Conservation (phyloP, 2,888 invertebrate genomes). For the Orchesella flavescens region DNA sequence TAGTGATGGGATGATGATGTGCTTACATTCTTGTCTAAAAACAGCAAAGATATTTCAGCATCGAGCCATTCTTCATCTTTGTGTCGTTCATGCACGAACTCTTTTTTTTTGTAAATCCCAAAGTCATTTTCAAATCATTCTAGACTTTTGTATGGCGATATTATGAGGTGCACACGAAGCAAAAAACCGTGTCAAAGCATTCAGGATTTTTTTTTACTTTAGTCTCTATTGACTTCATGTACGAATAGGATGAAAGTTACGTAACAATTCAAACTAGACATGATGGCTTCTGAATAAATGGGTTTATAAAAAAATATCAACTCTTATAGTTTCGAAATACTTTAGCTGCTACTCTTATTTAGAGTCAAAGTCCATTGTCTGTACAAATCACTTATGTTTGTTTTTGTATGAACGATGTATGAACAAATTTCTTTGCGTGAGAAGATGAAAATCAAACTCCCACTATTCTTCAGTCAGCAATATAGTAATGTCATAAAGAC, state of each 20-base stretch:
- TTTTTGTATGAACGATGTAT: too few species aligned
- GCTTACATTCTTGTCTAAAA: neutral
- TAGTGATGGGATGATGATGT: neutral
- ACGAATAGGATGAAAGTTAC: conserved; percentile 18
- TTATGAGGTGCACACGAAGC: neutral
- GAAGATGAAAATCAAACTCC: too few species aligned
- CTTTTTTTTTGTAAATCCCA: neutral
- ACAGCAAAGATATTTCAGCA: neutral
- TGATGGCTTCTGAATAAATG: conserved; percentile 12
- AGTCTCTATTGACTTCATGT: conserved; percentile 25
- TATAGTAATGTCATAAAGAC: too few species aligned
- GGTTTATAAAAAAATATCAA: neutral
- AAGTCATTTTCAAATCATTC: neutral
- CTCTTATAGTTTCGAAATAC: conserved; percentile 33
- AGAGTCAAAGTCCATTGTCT: too few species aligned
- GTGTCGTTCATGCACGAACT: conserved; percentile 24
- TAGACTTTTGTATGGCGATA: too few species aligned
- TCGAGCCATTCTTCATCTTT: neutral
- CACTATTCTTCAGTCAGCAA: too few species aligned
- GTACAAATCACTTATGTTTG: too few species aligned
- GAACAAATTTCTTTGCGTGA: too few species aligned
- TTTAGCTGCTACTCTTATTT: neutral
- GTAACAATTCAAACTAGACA: neutral
- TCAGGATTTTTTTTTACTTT: conserved; percentile 16
- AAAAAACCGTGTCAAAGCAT: conserved; percentile 23